Percentiles rank a stretch among this genome's conserved stretches.
Evolutionary conservation across 2,888 invertebrate genomes (phyloP).

Genomic region (Odiellus spinosus): DNA sequence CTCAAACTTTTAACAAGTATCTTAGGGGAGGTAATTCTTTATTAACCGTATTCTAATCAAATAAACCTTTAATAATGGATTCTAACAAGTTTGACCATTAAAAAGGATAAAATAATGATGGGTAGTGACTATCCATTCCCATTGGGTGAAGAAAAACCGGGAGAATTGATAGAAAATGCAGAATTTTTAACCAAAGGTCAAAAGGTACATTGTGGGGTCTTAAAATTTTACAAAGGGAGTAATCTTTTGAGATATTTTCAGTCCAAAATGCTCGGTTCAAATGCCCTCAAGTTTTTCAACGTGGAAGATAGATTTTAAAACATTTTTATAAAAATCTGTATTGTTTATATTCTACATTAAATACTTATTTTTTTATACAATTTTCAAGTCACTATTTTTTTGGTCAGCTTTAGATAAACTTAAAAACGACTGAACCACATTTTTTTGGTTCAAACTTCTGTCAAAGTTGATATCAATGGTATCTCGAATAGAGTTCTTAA

Average conservation of each 20-base stretch:
- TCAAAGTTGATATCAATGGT: slow-evolving; percentile 17
- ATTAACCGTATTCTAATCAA: too few species aligned
- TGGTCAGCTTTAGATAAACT: too few species aligned
- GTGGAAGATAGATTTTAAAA: slow-evolving; percentile 20
- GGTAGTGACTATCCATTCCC: slow-evolving; percentile 43
- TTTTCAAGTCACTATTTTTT: too few species aligned
- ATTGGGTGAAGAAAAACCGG: slow-evolving; percentile 37
- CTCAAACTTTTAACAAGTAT: slow-evolving; percentile 33
- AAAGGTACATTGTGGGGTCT: slow-evolving; percentile 25
- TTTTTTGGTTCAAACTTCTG: slow-evolving; percentile 2
- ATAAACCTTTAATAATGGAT: neutral
- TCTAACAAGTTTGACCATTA: neutral
- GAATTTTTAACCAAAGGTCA: slow-evolving; percentile 21
- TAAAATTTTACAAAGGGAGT: too few species aligned
- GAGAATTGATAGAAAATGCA: slow-evolving; percentile 30
- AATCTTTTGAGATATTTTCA: too few species aligned
- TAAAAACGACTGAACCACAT: too few species aligned
- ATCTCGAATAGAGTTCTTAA: slow-evolving; percentile 15
- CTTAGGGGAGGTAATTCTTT: slow-evolving; percentile 34
- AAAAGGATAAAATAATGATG: slow-evolving; percentile 35
- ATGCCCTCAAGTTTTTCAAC: slow-evolving; percentile 31
- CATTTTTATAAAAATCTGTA: too few species aligned
- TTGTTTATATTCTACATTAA: too few species aligned
- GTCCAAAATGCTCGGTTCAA: slow-evolving; percentile 28
- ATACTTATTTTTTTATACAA: too few species aligned